Evolutionary conservation across 1,140 invertebrate species (phyloP).

Genomic region (Caenorhabditis briggsae): DNA sequence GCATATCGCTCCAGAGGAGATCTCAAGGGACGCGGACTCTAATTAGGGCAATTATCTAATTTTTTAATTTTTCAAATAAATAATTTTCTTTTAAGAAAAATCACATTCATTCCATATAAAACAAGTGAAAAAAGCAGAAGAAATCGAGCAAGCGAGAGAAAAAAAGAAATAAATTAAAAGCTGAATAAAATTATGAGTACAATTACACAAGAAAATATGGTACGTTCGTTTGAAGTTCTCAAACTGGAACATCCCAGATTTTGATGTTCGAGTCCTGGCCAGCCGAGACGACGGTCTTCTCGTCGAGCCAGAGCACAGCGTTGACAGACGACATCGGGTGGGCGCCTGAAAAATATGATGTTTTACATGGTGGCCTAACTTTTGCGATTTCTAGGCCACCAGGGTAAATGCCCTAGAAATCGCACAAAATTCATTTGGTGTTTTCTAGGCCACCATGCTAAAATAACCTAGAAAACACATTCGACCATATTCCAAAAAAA

Average conservation of each 20-base stretch:
- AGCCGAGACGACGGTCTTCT: slow-evolving; percentile 69
- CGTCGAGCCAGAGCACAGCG: slow-evolving; percentile 72
- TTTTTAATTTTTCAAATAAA: too few species aligned
- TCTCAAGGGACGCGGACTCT: slow-evolving; percentile 7
- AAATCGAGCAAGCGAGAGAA: too few species aligned
- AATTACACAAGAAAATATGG: background rate
- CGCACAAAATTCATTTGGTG: background rate
- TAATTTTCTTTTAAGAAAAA: too few species aligned
- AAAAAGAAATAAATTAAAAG: too few species aligned
- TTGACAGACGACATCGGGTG: slow-evolving; percentile 77
- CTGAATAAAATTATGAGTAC: background rate
- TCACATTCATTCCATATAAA: too few species aligned
- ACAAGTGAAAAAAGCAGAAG: too few species aligned
- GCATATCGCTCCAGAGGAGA: background rate
- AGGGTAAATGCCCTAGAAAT: too few species aligned
- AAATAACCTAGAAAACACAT: too few species aligned
- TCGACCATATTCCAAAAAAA: too few species aligned
- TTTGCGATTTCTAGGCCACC: background rate
- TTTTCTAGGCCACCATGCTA: background rate
- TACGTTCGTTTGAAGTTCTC: background rate
- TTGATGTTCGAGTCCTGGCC: slow-evolving; percentile 78
- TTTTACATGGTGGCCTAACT: background rate
- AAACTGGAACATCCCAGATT: slow-evolving; percentile 69
- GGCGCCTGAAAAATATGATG: slow-evolving; percentile 70
- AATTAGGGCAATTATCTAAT: too few species aligned